These are phyloP conservation scores for Drosophila insularis DNA, from an alignment of 1,140 invertebrate genomes.

Conservation along the genomic window DNA sequence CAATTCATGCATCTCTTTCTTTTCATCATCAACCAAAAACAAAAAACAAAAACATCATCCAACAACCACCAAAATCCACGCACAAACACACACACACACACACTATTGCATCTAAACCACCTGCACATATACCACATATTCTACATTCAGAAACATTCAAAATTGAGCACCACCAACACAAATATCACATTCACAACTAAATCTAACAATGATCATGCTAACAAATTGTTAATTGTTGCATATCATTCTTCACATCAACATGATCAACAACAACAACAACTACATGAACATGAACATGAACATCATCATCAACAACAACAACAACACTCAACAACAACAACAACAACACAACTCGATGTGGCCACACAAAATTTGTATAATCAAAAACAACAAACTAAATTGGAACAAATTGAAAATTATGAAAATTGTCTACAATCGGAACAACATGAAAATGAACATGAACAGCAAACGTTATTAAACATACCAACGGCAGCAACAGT, in stretches of 20 bases:
- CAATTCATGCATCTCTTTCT: slow-evolving; percentile 58
- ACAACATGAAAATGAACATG: slow-evolving; percentile 59
- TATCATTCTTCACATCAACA: slow-evolving; percentile 82
- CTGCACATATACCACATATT: slow-evolving; percentile 24
- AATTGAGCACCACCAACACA: slow-evolving; percentile 41
- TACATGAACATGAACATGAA: slow-evolving; percentile 24
- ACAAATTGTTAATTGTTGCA: slow-evolving; percentile 80
- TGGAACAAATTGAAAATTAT: slow-evolving; percentile 82
- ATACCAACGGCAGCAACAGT: slow-evolving; percentile 6
- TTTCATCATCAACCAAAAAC: slow-evolving; percentile 39
- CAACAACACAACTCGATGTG: slow-evolving; percentile 69
- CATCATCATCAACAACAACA: slow-evolving; percentile 40
- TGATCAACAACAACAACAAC: slow-evolving; percentile 65
- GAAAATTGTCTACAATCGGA: slow-evolving; percentile 74
- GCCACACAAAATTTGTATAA: slow-evolving; percentile 79
- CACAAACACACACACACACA: slow-evolving; percentile 28
- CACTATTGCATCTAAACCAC: too few relatives aligned
- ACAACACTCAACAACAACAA: slow-evolving; percentile 41
- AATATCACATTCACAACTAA: slow-evolving; percentile 56
- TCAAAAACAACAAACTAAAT: slow-evolving; percentile 80
- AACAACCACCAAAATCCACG: slow-evolving; percentile 44
- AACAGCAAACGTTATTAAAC: slow-evolving; percentile 39
- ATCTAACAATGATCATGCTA: slow-evolving; percentile 76
- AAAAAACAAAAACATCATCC: slow-evolving; percentile 26
- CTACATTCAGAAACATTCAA: slow-evolving; percentile 36